These are phyloP conservation scores for Calliphora vomitoria DNA, from an alignment of 2,888 invertebrate species.

Conservation along the genomic window DNA sequence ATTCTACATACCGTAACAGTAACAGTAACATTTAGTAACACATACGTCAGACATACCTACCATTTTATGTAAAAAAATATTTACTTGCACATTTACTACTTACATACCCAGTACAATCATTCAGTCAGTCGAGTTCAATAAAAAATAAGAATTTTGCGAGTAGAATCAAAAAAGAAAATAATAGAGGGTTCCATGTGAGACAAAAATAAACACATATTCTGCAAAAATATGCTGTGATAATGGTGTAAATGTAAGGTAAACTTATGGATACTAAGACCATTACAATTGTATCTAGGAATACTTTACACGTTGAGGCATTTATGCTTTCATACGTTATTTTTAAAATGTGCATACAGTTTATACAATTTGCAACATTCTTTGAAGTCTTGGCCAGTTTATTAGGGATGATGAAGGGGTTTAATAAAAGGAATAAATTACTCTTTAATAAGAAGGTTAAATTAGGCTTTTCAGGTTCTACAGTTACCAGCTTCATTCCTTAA, in stretches of 20 bases:
- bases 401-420: neutral
- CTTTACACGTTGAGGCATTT: neutral
- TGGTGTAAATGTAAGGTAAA: conserved; percentile 19
- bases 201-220: neutral
- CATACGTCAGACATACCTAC: conserved; percentile 5
- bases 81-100: neutral
- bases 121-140: conserved; percentile 18
- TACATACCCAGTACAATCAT: neutral
- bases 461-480: no score
- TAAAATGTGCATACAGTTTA: neutral
- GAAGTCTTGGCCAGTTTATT: neutral
- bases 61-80: conserved; percentile 16
- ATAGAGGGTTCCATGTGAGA: neutral
- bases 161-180: neutral
- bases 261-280: neutral
- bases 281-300: neutral
- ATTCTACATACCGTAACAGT: conserved; percentile 34
- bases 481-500: no score
- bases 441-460: no score
- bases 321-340: neutral
- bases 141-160: conserved; percentile 14
- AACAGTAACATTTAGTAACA: conserved; percentile 40
- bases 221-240: neutral
- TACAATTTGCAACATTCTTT: conserved; percentile 3
- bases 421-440: neutral